Percentiles rank a stretch among this genome's conserved stretches.
Conservation (phyloP, 2,113 vertebrate species). For the Todiramphus chloris region DNA sequence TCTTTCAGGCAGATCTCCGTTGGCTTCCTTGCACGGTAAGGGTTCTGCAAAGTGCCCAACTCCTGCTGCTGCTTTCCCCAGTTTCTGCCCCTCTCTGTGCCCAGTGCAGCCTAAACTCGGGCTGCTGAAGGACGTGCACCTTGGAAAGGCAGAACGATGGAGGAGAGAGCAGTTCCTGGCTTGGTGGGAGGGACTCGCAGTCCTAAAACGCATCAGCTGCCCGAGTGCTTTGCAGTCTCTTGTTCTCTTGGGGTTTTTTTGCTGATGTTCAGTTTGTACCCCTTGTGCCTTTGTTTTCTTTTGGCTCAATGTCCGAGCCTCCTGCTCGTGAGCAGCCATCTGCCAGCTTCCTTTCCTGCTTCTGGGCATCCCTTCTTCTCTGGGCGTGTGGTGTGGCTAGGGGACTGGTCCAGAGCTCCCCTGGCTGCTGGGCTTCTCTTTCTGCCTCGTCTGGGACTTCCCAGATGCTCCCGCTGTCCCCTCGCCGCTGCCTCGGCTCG, state of each 20-base stretch:
- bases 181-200: background rate
- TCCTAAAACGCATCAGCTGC: background rate
- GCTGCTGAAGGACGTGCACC: background rate
- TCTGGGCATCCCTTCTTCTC: background rate
- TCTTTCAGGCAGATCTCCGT: background rate
- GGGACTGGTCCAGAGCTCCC: background rate
- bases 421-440: fast-evolving
- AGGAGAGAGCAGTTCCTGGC: background rate
- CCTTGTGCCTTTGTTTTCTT: slow-evolving; percentile 19
- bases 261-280: background rate
- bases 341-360: background rate
- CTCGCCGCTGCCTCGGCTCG: background rate
- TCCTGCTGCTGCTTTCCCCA: background rate
- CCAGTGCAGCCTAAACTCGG: background rate
- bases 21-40: background rate
- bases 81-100: background rate
- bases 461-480: background rate
- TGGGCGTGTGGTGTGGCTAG: fast-evolving
- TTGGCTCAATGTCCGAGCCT: background rate
- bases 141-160: background rate
- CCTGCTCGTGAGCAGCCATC: background rate
- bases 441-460: background rate
- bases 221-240: background rate
- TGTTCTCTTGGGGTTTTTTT: background rate
- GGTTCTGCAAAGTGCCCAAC: background rate